Evolutionary conservation across 2,113 vertebrate genomes (phyloP), one percentile per base, ranked within the genome.

Genomic region (Brienomyrus brachyistius): DNA sequence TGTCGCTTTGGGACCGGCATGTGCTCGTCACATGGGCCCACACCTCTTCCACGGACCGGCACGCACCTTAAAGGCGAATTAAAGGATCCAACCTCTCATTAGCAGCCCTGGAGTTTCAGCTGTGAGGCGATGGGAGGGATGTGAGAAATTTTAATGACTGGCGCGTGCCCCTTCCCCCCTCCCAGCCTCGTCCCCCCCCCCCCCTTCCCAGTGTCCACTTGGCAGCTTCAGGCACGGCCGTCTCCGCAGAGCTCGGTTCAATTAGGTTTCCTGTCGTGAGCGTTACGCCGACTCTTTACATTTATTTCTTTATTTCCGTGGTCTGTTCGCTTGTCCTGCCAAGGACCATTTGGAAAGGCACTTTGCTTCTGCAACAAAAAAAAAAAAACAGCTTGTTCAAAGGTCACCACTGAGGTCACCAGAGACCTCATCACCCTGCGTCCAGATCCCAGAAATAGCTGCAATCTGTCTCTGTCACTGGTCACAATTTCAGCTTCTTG

Each of bases 141-240:
- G 89, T 89, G 89, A 62, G 77, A 89, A 56, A 80, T 85, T 89
- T 89, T 89, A 89, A 89, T 89, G 89, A 89, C 70, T 83, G 80
- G 40, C 40, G 31, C 23, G 3, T 51, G 31, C 70, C 50, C 21
- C 70, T 27, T 50, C 27, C 62, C 62, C 45, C 62, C 62, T 13
- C 88, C 48, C 47, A 21, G 13, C 31, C 48, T 56, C 48, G 10
- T n/a, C 21, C 59, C 45, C 62, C 21, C 59, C 45, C 62, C 40
- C 88, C 88, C 45, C 19, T n/a, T 10, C n/a, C 85, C 51, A 48
- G 85, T 35, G 85, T 74, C 45, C 88, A 47, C 2, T 77, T 82
- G 80, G 88, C 70, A 84, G 52, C 40, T 51, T 11, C 31, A 52
- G 35, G 17, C 15, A 27, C 51, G 11, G 54, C 51, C 13, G 7